Evolutionary conservation across 2,888 invertebrate species (phyloP).

Genomic region (Nomada lathburiana): DNA sequence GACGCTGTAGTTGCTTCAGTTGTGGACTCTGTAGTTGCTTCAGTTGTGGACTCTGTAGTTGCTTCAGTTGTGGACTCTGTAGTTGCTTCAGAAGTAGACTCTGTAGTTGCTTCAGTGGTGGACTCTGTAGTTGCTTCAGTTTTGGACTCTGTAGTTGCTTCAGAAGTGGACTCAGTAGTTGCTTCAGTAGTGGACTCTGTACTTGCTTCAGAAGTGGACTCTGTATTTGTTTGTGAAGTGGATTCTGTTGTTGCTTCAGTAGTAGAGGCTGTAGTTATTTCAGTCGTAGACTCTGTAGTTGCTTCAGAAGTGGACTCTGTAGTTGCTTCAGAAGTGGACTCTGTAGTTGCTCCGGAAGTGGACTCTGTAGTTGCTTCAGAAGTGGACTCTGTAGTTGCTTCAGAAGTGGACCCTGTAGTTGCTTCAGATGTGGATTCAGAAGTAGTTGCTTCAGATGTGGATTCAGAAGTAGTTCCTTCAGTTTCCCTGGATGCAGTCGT

Average conservation of each 20-base stretch:
- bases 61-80: conserved; percentile 33
- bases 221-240: not conserved
- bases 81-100: conserved; percentile 10
- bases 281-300: conserved; percentile 36
- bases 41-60: conserved; percentile 36
- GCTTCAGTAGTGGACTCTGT: conserved; percentile 28
- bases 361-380: conserved; percentile 38
- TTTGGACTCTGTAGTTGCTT: conserved; percentile 25
- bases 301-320: conserved; percentile 25
- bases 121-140: conserved; percentile 42
- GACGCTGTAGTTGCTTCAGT: conserved; percentile 37
- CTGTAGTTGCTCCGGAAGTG: conserved; percentile 23
- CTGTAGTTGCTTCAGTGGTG: conserved; percentile 32
- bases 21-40: conserved; percentile 26
- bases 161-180: conserved; percentile 29
- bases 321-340: not conserved
- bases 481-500: conserved; percentile 45
- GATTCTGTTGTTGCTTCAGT: conserved; percentile 27
- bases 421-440: conserved; percentile 17
- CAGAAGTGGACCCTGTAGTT: conserved; percentile 31
- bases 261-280: conserved; percentile 10
- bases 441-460: conserved; percentile 36
- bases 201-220: conserved; percentile 32
- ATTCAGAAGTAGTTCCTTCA: conserved; percentile 37
- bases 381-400: conserved; percentile 15